Evolutionary conservation across 2,888 invertebrate species (phyloP), one percentile per base, ranked within the genome.

Genomic region (Zaprionus bogoriensis): DNA sequence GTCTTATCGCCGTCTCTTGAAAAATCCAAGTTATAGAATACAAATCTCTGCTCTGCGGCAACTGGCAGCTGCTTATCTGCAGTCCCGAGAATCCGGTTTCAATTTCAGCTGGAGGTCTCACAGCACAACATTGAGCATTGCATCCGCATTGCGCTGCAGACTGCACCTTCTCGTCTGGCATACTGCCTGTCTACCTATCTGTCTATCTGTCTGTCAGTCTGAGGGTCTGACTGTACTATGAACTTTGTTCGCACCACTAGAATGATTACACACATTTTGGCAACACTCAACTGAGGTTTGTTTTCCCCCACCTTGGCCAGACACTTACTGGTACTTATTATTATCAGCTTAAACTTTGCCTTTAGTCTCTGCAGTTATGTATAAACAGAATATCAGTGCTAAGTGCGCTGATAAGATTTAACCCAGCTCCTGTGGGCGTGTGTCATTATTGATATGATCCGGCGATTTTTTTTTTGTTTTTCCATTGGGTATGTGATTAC

Each of bases 11-110:
- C n/a, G 25, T 10, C 30, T 25, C 42, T 61, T 39, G 17, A 27
- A 44, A 63, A 20, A 6, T 12, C 12, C 30, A 50, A 60, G 41
- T 20, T 32, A 25, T 55, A 45, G 12, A 47, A 20, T 38, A 42
- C 14, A 27, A 14, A 42, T 42, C 12, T 1, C 23, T 45, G 42
- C n/a, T 61, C 9, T 20, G 39, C 4, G 47, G 12, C 28, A 48
- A 39, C 47, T 20, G 44, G 17, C 30, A 7, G 10, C 36, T 52
- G 22, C 66, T 71, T 71, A 71, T 71, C 70, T 48, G 6, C 51
- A 39, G 25, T 30, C 6, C 23, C 12, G 27, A 10, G 48, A 71
- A 71, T 71, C 71, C 71, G 71, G 71, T 71, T 71, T 62, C 55
- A 14, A 12, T 42, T 42, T 10, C 20, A 48, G 22, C 45, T 45